These are phyloP conservation scores for Rhingia rostrata DNA, from an alignment of 2,888 invertebrate species.

Conservation along the genomic window DNA sequence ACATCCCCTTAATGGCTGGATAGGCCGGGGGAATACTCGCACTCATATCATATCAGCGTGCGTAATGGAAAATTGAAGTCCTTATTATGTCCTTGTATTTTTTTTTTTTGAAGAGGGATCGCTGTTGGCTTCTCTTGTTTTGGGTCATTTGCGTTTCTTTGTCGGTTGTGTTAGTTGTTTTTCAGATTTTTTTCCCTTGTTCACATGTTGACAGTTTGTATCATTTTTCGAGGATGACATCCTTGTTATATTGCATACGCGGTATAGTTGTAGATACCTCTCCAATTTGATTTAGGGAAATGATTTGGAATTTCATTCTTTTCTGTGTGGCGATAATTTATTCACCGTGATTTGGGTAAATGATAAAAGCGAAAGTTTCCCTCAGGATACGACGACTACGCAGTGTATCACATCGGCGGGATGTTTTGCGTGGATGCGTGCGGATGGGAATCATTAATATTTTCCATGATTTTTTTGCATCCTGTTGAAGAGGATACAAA, in stretches of 20 bases:
- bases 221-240: constrained; percentile 64
- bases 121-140: constrained; percentile 72
- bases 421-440: constrained; percentile 13
- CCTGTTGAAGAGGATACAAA: constrained; percentile 26
- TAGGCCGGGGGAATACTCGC: constrained; percentile 35
- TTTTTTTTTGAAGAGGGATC: constrained; percentile 72
- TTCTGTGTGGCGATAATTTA: constrained; percentile 62
- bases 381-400: constrained; percentile 44
- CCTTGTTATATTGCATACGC: constrained; percentile 49
- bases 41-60: not conserved
- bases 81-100: constrained; percentile 69
- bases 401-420: not conserved
- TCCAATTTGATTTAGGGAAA: constrained; percentile 69
- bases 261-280: constrained; percentile 29
- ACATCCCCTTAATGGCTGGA: constrained; percentile 59
- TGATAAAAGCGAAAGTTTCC: constrained; percentile 58
- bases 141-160: constrained; percentile 73
- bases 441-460: constrained; percentile 51
- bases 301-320: constrained; percentile 46
- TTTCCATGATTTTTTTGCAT: constrained; percentile 13
- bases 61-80: constrained; percentile 74
- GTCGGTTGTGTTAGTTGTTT: constrained; percentile 56
- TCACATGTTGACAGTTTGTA: constrained; percentile 75
- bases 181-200: constrained; percentile 25
- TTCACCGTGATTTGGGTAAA: constrained; percentile 71